phyloP scores from a whole-genome alignment of 2,797 vertebrate genomes.

The Crypturellus tataupa region DNA sequence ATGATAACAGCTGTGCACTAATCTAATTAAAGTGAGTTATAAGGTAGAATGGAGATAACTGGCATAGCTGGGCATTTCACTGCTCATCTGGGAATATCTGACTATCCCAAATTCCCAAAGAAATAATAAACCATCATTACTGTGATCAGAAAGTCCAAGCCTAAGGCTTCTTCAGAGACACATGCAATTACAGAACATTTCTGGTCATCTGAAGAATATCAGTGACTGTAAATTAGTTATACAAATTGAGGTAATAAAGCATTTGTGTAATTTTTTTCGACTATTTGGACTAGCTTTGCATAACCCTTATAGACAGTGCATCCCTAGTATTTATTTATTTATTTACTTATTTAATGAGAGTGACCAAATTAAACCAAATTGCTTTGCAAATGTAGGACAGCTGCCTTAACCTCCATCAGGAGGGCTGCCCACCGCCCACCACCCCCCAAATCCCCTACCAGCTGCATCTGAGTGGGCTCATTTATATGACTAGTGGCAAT shows the following conservation, averaged over 20 bases:
- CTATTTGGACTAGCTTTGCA: background rate
- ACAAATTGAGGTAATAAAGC: background rate
- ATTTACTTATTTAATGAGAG: background rate
- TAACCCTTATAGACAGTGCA: rapidly evolving
- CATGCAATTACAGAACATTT: rapidly evolving
- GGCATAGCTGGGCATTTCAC: background rate
- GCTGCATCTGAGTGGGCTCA: background rate
- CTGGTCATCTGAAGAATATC: background rate
- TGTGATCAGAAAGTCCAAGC: background rate
- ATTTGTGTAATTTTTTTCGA: background rate
- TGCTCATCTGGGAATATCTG: background rate
- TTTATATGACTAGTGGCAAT: background rate
- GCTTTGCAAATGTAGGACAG: background rate
- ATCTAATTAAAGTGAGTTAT: constrained; percentile 27
- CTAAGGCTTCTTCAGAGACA: background rate
- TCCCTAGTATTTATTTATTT: background rate
- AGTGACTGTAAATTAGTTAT: background rate
- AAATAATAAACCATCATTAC: background rate
- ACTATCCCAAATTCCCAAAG: background rate
- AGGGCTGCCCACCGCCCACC: too few species aligned
- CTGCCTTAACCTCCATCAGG: background rate
- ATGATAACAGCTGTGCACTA: background rate
- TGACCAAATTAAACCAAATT: background rate
- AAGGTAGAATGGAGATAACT: background rate
- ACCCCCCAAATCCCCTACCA: background rate